phyloP scores from a whole-genome alignment of 2,113 vertebrate genomes.

The Eira barbara region DNA sequence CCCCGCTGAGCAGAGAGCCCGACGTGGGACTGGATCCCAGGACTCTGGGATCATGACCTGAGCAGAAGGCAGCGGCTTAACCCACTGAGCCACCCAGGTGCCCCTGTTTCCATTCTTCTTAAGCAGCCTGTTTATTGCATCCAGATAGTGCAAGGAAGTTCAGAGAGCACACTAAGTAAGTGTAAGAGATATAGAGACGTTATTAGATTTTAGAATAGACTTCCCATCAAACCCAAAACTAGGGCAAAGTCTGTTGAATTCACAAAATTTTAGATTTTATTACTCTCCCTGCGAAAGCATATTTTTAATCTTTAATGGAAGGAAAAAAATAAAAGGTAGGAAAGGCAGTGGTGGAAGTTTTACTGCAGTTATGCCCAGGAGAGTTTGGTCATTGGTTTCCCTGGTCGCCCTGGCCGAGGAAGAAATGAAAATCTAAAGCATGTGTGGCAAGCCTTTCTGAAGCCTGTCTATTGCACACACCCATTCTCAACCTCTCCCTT shows the following conservation, averaged over 20 bases:
- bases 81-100: no score
- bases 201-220: neutral
- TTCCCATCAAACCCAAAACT: neutral
- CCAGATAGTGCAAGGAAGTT: neutral
- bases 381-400: neutral
- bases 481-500: neutral
- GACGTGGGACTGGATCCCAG: no score
- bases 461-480: neutral
- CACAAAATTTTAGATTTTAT: neutral
- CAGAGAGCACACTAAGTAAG: neutral
- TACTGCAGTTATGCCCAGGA: neutral
- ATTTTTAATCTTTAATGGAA: neutral
- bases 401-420: neutral
- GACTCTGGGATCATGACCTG: no score
- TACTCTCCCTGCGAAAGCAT: neutral
- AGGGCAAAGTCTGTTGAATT: neutral
- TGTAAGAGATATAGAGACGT: neutral
- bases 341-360: neutral
- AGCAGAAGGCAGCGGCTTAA: no score
- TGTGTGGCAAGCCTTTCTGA: neutral
- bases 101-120: neutral
- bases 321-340: neutral
- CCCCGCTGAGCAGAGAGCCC: no score
- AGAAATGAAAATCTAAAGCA: neutral
- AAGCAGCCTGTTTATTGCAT: neutral